Evolutionary conservation across 2,113 vertebrate species (phyloP).

Genomic region (Callithrix jacchus): DNA sequence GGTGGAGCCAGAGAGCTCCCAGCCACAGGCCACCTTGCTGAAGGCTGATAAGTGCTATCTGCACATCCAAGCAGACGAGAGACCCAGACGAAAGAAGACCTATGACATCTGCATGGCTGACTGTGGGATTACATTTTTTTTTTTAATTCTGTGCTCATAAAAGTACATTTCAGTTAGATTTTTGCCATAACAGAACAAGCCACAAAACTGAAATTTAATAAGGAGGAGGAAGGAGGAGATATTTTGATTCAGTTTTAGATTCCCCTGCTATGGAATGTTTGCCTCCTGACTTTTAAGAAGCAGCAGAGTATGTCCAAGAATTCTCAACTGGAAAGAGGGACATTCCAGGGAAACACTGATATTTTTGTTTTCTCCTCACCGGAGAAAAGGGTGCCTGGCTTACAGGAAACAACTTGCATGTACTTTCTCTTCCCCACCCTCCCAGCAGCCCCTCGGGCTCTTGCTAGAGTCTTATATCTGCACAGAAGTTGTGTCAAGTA

Average conservation of each 20-base stretch:
- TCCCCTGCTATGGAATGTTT: background rate
- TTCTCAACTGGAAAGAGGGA: background rate
- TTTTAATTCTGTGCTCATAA: background rate
- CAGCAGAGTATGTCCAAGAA: background rate
- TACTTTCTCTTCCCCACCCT: background rate
- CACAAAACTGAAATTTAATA: too few relatives aligned
- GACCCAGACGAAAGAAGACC: background rate
- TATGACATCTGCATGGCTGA: background rate
- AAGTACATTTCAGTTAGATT: too few relatives aligned
- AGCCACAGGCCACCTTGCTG: background rate
- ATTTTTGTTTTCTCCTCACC: background rate
- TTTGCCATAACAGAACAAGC: too few relatives aligned
- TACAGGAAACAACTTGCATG: background rate
- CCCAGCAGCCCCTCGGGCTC: accelerated
- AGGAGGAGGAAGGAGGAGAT: too few relatives aligned
- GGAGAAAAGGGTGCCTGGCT: background rate
- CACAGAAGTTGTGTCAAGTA: background rate
- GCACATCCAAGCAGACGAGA: background rate
- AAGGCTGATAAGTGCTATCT: background rate
- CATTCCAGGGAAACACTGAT: background rate
- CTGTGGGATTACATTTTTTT: background rate
- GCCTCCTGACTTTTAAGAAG: background rate
- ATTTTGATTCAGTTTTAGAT: background rate
- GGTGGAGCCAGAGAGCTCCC: constrained; percentile 61
- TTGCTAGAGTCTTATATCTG: background rate